Percentiles rank a stretch among this genome's conserved stretches.
Conservation (phyloP, 2,113 vertebrate species). For the Calidris pygmaea region DNA sequence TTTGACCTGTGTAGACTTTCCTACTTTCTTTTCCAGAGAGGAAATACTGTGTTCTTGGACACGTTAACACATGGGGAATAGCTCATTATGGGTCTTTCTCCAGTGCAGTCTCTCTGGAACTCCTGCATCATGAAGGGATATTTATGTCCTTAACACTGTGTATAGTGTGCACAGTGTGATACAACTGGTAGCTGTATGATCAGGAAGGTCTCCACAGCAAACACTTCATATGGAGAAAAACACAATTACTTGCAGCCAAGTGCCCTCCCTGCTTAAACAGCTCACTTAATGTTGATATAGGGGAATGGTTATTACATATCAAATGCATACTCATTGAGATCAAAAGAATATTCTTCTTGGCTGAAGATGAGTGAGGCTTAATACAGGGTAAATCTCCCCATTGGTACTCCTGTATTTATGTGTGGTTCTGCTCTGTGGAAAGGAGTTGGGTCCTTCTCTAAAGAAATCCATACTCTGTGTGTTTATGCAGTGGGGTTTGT, state of each 20-base stretch:
- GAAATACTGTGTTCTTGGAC: background rate
- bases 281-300: background rate
- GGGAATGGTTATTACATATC: background rate
- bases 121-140: background rate
- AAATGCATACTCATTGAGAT: background rate
- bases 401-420: background rate
- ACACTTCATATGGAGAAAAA: background rate
- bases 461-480: fast-evolving
- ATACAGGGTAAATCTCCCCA: background rate
- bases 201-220: background rate
- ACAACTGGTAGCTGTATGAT: background rate
- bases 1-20: background rate
- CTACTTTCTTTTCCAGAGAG: background rate
- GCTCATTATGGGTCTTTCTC: background rate
- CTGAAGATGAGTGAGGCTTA: background rate
- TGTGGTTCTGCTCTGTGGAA: background rate
- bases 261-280: background rate
- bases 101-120: background rate
- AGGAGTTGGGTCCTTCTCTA: background rate
- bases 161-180: background rate
- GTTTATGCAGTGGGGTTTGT: background rate
- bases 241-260: background rate
- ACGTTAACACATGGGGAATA: fast-evolving
- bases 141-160: background rate
- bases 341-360: background rate